These are phyloP conservation scores for Lypha dubia DNA, from an alignment of 2,888 invertebrate species.

Conservation along the genomic window DNA sequence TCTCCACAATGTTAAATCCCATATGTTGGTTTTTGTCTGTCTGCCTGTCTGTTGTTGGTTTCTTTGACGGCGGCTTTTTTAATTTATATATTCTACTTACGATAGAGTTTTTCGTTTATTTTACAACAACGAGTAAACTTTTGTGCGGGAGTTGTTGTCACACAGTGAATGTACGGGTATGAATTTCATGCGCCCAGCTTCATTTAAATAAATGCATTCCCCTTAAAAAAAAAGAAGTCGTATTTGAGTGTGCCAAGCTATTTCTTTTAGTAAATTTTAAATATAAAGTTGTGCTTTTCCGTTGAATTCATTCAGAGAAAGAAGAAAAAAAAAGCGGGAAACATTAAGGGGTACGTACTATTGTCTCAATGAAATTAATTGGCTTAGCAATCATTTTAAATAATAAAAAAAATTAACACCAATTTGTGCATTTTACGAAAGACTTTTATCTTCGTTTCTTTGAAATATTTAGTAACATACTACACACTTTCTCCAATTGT, in stretches of 20 bases:
- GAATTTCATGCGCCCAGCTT: constrained; percentile 33
- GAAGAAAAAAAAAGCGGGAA: background rate
- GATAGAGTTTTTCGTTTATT: constrained; percentile 15
- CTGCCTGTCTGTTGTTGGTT: constrained; percentile 16
- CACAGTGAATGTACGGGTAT: background rate
- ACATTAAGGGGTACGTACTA: background rate
- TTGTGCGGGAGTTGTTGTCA: constrained; percentile 10
- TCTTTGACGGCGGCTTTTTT: constrained; percentile 33
- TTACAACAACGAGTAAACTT: constrained; percentile 2
- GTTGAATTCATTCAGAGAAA: constrained; percentile 9
- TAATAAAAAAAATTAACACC: constrained; percentile 47
- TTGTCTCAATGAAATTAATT: constrained; percentile 54
- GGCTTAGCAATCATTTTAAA: constrained; percentile 15
- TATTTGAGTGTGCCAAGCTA: background rate
- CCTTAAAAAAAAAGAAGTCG: too few relatives aligned
- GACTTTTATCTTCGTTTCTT: constrained; percentile 21
- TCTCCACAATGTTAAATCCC: background rate
- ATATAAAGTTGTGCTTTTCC: constrained; percentile 8
- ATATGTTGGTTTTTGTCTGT: constrained; percentile 18
- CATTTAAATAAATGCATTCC: constrained; percentile 33
- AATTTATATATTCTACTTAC: background rate
- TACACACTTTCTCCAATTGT: constrained; percentile 37
- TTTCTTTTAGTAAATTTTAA: constrained; percentile 4
- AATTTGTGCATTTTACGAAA: constrained; percentile 47
- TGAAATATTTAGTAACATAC: constrained; percentile 20